Percentiles rank a stretch among this genome's conserved stretches.
Evolutionary conservation across 2,113 vertebrate genomes (phyloP).

Genomic region (Tauraco erythrolophus): DNA sequence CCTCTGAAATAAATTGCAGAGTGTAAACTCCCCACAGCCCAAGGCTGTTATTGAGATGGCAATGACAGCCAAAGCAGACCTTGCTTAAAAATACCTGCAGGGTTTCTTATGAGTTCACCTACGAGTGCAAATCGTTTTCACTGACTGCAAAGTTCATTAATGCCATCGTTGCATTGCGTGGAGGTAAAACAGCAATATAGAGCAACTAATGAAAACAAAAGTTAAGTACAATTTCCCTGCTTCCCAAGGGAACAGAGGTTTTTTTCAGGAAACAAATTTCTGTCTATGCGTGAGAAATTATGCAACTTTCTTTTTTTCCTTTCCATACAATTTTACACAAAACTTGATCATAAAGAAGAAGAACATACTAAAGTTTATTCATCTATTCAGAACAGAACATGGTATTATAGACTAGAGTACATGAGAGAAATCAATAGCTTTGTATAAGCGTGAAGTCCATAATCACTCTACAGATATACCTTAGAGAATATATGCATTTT

Average conservation of each 20-base stretch:
- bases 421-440: conserved; percentile 65
- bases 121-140: not conserved
- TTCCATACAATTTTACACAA: not conserved
- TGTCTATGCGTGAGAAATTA: not conserved
- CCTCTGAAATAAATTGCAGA: not conserved
- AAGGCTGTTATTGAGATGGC: not conserved
- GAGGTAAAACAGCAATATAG: not conserved
- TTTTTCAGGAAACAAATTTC: not conserved
- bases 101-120: not conserved
- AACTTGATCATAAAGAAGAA: not conserved
- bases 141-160: not conserved
- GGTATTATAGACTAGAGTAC: not conserved
- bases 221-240: not conserved
- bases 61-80: not conserved
- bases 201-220: conserved; percentile 15
- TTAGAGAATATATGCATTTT: conserved; percentile 61
- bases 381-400: not conserved
- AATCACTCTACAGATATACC: conserved; percentile 35
- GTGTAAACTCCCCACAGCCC: not conserved
- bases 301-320: not conserved
- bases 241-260: not conserved
- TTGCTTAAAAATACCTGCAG: not conserved
- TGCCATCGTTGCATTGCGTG: not conserved
- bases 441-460: conserved; percentile 41
- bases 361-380: not conserved